Conservation (phyloP, 2,113 vertebrate species). For the Pluvialis apricaria region DNA sequence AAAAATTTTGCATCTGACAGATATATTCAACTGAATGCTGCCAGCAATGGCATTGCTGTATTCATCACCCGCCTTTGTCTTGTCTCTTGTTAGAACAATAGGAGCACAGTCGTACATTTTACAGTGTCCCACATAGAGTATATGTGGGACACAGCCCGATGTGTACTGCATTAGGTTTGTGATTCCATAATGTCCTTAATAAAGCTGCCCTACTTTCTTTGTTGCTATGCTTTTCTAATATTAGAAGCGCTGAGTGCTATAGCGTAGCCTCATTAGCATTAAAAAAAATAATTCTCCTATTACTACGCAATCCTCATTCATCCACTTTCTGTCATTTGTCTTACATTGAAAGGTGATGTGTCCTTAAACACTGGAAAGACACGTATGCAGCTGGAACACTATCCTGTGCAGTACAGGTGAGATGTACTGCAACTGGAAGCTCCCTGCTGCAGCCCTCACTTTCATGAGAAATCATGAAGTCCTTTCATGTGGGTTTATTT, state of each 20-base stretch:
- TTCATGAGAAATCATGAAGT: background rate
- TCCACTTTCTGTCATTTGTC: background rate
- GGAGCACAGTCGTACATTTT: background rate
- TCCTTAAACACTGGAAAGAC: background rate
- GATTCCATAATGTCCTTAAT: conserved; percentile 16
- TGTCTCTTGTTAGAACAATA: background rate
- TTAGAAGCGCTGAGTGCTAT: background rate
- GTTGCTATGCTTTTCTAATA: conserved; percentile 23
- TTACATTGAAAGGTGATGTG: background rate
- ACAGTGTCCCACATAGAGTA: background rate
- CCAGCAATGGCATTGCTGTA: background rate
- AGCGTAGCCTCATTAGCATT: background rate
- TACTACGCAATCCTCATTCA: background rate
- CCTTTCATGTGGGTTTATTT: background rate
- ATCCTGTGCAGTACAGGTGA: background rate
- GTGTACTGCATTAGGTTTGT: background rate
- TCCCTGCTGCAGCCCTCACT: background rate
- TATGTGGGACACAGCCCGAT: background rate
- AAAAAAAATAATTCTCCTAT: background rate
- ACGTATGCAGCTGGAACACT: background rate
- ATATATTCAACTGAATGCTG: background rate
- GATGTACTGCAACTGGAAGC: background rate
- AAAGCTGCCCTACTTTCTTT: conserved; percentile 50
- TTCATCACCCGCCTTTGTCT: background rate
- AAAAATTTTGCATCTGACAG: background rate